Conservation (phyloP, 64 coral and sea anemone species). For the Porites lutea region DNA sequence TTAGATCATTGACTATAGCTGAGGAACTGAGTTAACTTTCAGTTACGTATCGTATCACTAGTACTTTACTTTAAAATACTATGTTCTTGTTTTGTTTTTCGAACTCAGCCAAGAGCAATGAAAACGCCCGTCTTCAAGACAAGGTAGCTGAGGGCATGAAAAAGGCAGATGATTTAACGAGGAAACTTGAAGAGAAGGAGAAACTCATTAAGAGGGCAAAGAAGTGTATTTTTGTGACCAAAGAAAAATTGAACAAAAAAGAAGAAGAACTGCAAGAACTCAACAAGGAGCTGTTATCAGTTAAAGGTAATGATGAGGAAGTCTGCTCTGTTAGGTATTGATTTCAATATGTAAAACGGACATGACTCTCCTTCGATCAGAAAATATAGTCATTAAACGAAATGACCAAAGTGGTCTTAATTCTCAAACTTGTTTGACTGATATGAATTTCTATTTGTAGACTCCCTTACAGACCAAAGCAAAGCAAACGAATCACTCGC, state of each 20-base stretch:
- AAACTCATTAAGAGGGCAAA: background rate
- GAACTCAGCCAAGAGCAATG: background rate
- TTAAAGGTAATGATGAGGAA: background rate
- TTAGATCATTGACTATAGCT: too few relatives aligned
- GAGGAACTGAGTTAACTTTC: background rate
- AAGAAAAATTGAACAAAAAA: background rate
- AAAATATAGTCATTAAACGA: too few relatives aligned
- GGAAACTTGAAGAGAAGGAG: slow-evolving; percentile 6
- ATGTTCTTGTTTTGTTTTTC: background rate
- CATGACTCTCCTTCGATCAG: too few relatives aligned
- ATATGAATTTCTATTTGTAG: too few relatives aligned
- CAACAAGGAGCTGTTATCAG: background rate
- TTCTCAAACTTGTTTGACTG: too few relatives aligned
- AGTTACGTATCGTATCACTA: background rate
- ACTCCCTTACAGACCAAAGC: too few relatives aligned
- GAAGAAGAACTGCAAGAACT: background rate
- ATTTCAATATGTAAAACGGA: too few relatives aligned
- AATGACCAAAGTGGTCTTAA: too few relatives aligned
- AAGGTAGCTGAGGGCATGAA: background rate
- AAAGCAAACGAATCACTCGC: too few relatives aligned
- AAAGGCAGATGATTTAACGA: background rate
- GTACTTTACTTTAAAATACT: background rate
- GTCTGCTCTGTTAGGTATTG: too few relatives aligned
- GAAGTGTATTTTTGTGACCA: background rate
- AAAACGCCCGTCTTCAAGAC: background rate